These are phyloP conservation scores for Gymnobelideus leadbeateri DNA, from an alignment of 2,113 vertebrate species.

Conservation along the genomic window DNA sequence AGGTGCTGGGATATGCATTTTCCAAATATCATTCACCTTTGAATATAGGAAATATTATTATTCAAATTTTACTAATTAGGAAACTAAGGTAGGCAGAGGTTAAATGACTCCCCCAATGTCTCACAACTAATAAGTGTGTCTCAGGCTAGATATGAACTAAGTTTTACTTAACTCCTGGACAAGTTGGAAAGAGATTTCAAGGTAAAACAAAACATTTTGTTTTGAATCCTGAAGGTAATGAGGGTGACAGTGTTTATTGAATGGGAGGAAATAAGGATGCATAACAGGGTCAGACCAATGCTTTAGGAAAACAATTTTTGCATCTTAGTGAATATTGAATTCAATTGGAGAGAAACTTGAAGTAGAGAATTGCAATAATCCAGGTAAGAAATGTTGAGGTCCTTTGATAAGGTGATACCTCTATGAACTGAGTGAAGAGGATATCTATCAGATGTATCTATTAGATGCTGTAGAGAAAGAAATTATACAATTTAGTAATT, in stretches of 20 bases:
- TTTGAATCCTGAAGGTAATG: background rate
- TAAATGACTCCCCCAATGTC: background rate
- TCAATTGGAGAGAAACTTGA: background rate
- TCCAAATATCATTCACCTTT: background rate
- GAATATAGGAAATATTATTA: background rate
- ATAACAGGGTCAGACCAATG: background rate
- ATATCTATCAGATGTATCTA: background rate
- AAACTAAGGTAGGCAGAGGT: background rate
- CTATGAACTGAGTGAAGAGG: background rate
- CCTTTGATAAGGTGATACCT: background rate
- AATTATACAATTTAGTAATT: background rate
- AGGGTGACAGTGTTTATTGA: background rate
- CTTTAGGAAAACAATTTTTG: background rate
- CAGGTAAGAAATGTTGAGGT: background rate
- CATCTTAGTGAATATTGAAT: background rate
- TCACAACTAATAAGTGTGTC: background rate
- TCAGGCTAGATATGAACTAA: background rate
- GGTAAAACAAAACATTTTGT: background rate
- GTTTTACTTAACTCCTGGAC: background rate
- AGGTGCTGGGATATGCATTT: background rate
- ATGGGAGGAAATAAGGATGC: background rate
- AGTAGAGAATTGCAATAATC: background rate
- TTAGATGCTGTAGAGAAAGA: background rate
- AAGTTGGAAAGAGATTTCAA: background rate
- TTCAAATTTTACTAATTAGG: background rate